Evolutionary conservation across 2,888 invertebrate genomes (phyloP), one percentile per base, ranked within the genome.

Genomic region (Leptura quadrifasciata): DNA sequence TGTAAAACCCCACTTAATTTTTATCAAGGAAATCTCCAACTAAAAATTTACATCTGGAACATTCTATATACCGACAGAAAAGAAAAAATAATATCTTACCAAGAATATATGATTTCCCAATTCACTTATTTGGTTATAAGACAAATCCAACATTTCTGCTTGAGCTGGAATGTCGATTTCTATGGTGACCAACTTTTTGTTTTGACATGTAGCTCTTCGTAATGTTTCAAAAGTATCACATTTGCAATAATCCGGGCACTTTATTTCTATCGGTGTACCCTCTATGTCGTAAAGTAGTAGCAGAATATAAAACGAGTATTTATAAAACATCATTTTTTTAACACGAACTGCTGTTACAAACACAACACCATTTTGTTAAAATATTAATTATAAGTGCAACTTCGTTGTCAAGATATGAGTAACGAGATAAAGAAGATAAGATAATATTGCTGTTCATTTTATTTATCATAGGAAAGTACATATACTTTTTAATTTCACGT

Each of bases 21-120:
- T 52, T 52, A 3, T 52, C 52, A n/a, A 52, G 15, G 8, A 47
- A 15, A 15, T 15, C n/a, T 8, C 27, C 6, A 8, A 6, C 27
- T 0, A 6, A 2, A 31, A 8, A 31, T 31, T 6, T 31, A 8
- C 6, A 31, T 8, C 55, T 12, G 6, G 20, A 55, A 55, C 55
- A 55, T 9, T 39, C 12, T 12, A 6, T 15, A 39, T 15, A 39
- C 1, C 27, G 8, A 39, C 39, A 39, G 15, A 39, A 39, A 39
- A 39, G 1, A 12, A 39, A 6, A 39, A 39, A 80, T 71, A 70
- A 21, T 31, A 54, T 85, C 86, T 89, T 88, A 93, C 94, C 90
- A 91, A 89, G 85, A 94, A 93, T 86, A 91, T 91, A 83, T 90
- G 91, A 84, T 92, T 91, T 75, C 92, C 92, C 84, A 94, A 86